Conservation (phyloP, 2,888 invertebrate species). For the Campoplex capitator region DNA sequence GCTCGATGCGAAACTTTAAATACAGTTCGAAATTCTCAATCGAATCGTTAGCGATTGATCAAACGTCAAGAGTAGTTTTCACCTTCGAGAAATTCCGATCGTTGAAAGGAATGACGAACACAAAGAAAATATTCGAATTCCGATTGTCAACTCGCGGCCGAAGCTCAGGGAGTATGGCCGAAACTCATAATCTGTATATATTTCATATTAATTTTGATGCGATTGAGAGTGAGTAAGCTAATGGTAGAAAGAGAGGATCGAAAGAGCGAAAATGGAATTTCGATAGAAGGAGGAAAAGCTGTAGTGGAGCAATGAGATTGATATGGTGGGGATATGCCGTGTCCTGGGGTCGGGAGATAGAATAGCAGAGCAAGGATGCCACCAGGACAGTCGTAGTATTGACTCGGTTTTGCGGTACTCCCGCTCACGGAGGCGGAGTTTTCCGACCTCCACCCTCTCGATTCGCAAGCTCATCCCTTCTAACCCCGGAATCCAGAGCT, state of each 20-base stretch:
- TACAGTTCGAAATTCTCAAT: too few relatives aligned
- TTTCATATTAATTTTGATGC: neutral
- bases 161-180: neutral
- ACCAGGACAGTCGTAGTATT: constrained; percentile 78
- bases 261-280: constrained; percentile 23
- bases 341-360: constrained; percentile 45
- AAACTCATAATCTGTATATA: neutral
- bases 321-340: constrained; percentile 49
- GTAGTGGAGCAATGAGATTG: constrained; percentile 35
- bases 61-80: too few relatives aligned
- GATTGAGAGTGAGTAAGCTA: neutral
- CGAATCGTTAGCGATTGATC: too few relatives aligned
- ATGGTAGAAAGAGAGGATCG: constrained; percentile 23
- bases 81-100: too few relatives aligned
- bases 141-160: neutral
- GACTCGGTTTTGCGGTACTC: constrained; percentile 81
- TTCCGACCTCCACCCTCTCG: constrained; percentile 75
- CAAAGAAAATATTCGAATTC: neutral
- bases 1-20: too few relatives aligned
- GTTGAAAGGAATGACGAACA: neutral
- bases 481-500: constrained; percentile 59
- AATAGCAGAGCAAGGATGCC: constrained; percentile 60
- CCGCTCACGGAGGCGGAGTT: constrained; percentile 81
- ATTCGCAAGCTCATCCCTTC: constrained; percentile 57
- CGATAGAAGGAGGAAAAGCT: constrained; percentile 12